Conservation (phyloP, 2,888 invertebrate species). For the Dasysyrphus tricinctus region DNA sequence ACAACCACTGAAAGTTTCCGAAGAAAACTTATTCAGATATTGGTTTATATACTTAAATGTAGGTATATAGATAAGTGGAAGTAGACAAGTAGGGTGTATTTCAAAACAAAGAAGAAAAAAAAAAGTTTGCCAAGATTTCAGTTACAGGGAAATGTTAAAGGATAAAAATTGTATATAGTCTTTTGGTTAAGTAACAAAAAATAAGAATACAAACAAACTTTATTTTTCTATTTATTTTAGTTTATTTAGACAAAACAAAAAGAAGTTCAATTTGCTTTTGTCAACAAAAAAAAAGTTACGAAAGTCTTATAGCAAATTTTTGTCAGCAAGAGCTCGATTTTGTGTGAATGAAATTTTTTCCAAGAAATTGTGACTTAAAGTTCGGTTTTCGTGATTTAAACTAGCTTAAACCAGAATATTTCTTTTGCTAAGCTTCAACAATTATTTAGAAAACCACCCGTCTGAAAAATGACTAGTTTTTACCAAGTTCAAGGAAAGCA, state of each 20-base stretch:
- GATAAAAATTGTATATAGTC: background rate
- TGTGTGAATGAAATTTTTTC: too few species aligned
- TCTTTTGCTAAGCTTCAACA: too few species aligned
- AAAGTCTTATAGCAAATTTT: too few species aligned
- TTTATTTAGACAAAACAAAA: background rate
- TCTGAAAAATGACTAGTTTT: too few species aligned
- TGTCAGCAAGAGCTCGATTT: too few species aligned
- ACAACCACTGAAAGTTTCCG: background rate
- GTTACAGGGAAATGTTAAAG: background rate
- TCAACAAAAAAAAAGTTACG: background rate
- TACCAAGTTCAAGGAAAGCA: too few species aligned
- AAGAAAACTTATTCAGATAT: constrained; percentile 2
- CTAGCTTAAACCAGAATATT: too few species aligned
- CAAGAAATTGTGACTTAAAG: too few species aligned
- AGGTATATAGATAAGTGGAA: background rate
- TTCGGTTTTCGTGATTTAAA: too few species aligned
- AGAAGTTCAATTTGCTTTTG: background rate
- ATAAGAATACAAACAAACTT: background rate
- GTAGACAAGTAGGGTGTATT: background rate
- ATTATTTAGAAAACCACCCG: too few species aligned
- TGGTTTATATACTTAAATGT: background rate
- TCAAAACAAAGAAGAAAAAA: background rate
- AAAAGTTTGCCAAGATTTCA: background rate
- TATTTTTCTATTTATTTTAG: background rate
- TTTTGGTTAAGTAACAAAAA: background rate